Evolutionary conservation across 2,888 invertebrate genomes (phyloP).

Genomic region (Sinhomidia bicolor): DNA sequence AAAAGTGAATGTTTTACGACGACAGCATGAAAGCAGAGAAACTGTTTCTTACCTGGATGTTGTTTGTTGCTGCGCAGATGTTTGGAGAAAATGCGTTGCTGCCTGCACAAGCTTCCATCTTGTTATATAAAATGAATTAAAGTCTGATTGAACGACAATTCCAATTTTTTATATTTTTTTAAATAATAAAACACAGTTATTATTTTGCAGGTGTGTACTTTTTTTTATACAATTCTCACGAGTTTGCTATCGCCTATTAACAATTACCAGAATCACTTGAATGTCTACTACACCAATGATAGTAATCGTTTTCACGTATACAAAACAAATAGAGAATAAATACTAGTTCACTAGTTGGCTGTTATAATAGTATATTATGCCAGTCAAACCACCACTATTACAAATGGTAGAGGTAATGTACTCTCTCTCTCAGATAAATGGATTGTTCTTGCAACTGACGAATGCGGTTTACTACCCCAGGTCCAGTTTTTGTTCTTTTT

Average conservation of each 20-base stretch:
- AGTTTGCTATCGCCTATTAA: constrained; percentile 22
- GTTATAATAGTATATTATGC: too few relatives aligned
- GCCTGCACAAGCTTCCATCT: constrained; percentile 42
- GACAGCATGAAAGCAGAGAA: too few relatives aligned
- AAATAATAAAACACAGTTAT: neutral
- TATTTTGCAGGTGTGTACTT: neutral
- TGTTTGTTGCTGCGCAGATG: constrained; percentile 54
- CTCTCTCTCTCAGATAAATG: constrained; percentile 25
- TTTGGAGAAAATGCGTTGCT: constrained; percentile 29
- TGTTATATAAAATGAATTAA: constrained; percentile 9
- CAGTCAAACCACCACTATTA: constrained; percentile 26
- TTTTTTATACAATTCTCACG: constrained; percentile 24
- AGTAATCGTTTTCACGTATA: constrained; percentile 24
- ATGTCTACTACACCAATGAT: constrained; percentile 12
- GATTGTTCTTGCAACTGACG: constrained; percentile 12
- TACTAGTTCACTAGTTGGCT: too few relatives aligned
- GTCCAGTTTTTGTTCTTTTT: constrained; percentile 33
- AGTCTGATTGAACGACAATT: neutral
- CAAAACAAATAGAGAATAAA: neutral
- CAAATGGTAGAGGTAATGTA: neutral
- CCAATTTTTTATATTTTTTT: neutral
- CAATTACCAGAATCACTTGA: constrained; percentile 33
- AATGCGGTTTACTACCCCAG: constrained; percentile 29
- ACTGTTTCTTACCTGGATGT: constrained; percentile 58
- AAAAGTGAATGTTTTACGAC: too few relatives aligned